Base-by-base conservation (phyloP, 92 coral and sea anemone species). In the Porites divaricata region DNA sequence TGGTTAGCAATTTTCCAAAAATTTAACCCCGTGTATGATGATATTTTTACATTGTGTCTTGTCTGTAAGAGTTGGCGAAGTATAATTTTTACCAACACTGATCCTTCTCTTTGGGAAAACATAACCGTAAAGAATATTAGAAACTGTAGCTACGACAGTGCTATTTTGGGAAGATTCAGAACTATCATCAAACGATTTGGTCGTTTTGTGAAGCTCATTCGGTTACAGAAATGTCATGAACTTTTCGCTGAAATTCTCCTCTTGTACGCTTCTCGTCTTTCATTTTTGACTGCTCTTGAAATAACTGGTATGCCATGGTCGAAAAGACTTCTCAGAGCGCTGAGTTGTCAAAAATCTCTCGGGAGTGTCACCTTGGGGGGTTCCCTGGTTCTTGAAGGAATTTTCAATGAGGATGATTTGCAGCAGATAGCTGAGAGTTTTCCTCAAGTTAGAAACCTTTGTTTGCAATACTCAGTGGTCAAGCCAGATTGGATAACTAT, bases 31-130 rank as follows among this genome's bases (percentile, higher is more conserved):
- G 72, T 94, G 12, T 92, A 90, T 85, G 93, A 94, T 16, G 91
- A 94, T 67, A 72, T 94, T 12, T 88, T 92, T 49, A 49, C 85
- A 16, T 52, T 94, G 9, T 79, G 95, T 4, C 65, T 78, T 25
- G 95, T 94, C 51, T 94, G 98, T 67, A 89, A 88, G 87, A 88
- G 83, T 70, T 94, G 98, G 98, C 82, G 87, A 80, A 74, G 45
- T 8, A 72, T 94, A 13, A 90, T 94, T 15, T 23, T 79, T 20
- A 51, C 66, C 5, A 86, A 92, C 23, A 93, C 98, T 17, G 95
- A 92, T 77, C 95, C 98, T 25, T 66, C 78, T 53, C 85, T 94
- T 15, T 94, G 98, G 98, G 95, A 92, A 67, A 64, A 86, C 16
- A 70, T 94, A 45, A 89, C 76, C 49, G 13, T 94, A n/a, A 50